phyloP scores from a whole-genome alignment of 1,140 invertebrate species.

The Aradophagus sp. region DNA sequence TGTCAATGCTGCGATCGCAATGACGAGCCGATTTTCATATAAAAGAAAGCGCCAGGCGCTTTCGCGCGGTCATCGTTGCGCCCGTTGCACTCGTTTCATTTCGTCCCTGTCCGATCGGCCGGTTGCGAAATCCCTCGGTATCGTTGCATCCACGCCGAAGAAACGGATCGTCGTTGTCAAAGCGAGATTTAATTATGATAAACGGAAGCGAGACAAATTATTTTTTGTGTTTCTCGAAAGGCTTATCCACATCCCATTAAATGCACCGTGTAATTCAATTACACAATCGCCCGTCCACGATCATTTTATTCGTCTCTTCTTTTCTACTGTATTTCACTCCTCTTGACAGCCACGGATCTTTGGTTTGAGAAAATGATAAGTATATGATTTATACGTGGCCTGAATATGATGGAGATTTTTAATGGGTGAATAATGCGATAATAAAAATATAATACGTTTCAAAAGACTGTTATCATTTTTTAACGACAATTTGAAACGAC shows the following conservation, averaged over 20 bases:
- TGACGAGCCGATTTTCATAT: constrained; percentile 36
- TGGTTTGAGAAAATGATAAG: too few species aligned
- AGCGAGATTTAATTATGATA: constrained; percentile 44
- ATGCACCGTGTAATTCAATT: constrained; percentile 25
- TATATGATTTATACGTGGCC: too few species aligned
- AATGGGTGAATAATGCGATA: too few species aligned
- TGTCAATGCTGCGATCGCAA: constrained; percentile 26
- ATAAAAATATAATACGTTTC: too few species aligned
- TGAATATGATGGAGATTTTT: too few species aligned
- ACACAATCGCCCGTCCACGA: too few species aligned
- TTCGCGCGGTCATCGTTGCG: constrained; percentile 16
- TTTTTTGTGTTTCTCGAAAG: constrained; percentile 20
- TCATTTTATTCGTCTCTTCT: too few species aligned
- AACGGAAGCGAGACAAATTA: constrained; percentile 24
- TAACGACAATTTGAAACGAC: too few species aligned
- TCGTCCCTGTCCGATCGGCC: background rate
- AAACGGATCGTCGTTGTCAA: too few species aligned
- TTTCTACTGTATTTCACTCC: too few species aligned
- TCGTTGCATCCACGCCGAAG: constrained; percentile 14
- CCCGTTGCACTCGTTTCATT: constrained; percentile 10
- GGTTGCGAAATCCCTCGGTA: constrained; percentile 26
- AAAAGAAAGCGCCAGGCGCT: constrained; percentile 36
- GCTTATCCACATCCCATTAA: constrained; percentile 19
- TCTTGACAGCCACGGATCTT: too few species aligned
- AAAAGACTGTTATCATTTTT: too few species aligned